phyloP scores from a whole-genome alignment of 2,113 vertebrate genomes.

The Stictonetta naevosa region DNA sequence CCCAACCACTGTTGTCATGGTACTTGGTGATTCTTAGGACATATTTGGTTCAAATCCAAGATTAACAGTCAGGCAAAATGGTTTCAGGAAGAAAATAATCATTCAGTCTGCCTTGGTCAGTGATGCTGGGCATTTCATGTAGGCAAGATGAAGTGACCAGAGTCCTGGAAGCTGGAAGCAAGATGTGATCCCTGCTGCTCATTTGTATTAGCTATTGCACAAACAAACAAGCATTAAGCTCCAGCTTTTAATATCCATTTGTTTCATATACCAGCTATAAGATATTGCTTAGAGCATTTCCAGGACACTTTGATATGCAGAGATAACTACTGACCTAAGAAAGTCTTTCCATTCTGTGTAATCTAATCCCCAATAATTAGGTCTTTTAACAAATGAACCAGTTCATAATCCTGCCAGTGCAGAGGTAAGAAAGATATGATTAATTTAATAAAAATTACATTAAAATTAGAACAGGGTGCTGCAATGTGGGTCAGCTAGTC shows the following conservation, averaged over 20 bases:
- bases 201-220: not conserved
- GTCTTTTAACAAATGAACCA: not conserved
- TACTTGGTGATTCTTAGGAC: not conserved
- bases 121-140: not conserved
- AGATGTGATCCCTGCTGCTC: not conserved
- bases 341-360: rapidly evolving
- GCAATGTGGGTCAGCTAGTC: conserved; percentile 6
- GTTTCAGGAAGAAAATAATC: not conserved
- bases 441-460: not conserved
- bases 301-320: not conserved
- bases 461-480: conserved; percentile 39
- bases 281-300: not conserved
- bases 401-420: not conserved
- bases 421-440: not conserved
- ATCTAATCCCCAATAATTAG: not conserved
- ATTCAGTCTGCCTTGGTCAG: not conserved
- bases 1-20: not conserved
- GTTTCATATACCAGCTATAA: not conserved
- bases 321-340: not conserved
- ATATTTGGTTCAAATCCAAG: not conserved
- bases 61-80: not conserved
- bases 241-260: not conserved
- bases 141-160: not conserved
- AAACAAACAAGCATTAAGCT: not conserved
- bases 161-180: not conserved